Conservation (phyloP, 2,113 vertebrate species). For the Peromyscus leucopus region DNA sequence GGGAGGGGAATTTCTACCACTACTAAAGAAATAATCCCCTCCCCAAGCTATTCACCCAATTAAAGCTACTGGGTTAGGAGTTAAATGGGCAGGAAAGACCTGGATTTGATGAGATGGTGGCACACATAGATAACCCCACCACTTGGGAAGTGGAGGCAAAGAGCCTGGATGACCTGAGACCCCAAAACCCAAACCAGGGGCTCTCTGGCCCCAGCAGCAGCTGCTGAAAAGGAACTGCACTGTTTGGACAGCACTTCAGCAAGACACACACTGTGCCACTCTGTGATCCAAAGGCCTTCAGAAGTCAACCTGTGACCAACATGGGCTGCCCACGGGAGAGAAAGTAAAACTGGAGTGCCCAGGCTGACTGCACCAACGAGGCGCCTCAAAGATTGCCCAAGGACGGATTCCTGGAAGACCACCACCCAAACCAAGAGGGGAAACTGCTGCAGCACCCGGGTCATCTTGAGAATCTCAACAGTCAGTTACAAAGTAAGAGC, state of each 20-base stretch:
- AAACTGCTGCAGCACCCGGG: neutral
- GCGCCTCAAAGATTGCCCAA: no score
- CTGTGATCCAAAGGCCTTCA: neutral
- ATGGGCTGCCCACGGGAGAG: neutral
- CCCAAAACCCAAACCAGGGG: neutral
- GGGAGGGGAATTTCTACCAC: neutral
- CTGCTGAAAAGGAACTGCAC: no score
- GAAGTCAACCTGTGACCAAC: neutral
- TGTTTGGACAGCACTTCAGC: neutral
- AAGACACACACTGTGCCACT: neutral
- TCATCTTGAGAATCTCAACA: neutral
- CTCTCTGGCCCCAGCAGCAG: neutral
- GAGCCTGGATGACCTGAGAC: neutral
- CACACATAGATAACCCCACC: neutral
- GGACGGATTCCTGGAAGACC: neutral
- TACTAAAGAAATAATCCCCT: neutral
- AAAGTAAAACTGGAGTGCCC: neutral
- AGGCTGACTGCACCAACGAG: neutral
- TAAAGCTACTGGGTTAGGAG: neutral
- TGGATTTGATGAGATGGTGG: neutral
- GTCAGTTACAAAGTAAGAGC: neutral
- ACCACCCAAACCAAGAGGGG: neutral
- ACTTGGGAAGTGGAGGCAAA: neutral
- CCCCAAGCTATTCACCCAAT: neutral
- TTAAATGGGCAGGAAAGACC: neutral